Conservation (phyloP, 2,797 vertebrate genomes). For the Eulemur coronatus region DNA sequence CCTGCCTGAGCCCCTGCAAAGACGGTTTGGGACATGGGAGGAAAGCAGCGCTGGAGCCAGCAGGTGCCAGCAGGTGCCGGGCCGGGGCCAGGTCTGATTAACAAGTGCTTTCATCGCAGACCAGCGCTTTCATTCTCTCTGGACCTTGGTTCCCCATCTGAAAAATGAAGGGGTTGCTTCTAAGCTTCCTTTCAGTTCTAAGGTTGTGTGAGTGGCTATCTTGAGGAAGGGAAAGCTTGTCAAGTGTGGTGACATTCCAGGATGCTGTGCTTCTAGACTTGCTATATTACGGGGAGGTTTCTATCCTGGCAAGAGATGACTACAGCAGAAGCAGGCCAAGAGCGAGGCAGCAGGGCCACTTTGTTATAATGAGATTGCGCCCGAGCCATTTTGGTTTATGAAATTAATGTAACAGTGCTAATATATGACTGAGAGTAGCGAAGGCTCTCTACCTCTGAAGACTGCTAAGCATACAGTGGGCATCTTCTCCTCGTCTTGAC, state of each 20-base stretch:
- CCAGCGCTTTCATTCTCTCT: background rate
- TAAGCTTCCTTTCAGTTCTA: background rate
- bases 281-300: conserved; percentile 30
- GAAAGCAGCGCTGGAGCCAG: fast-evolving
- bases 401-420: conserved; percentile 59
- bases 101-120: background rate
- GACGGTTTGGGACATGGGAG: fast-evolving
- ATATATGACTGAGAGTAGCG: conserved; percentile 4
- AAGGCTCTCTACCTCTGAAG: background rate
- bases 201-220: background rate
- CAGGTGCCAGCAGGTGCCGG: background rate
- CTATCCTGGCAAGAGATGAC: conserved; percentile 56
- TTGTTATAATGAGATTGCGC: conserved; percentile 65
- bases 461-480: background rate
- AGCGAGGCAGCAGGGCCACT: conserved; percentile 45
- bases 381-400: conserved; percentile 65
- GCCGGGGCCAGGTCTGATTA: background rate
- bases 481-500: background rate
- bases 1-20: background rate
- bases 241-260: background rate
- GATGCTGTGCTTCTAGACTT: background rate
- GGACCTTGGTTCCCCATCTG: background rate
- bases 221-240: background rate
- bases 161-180: background rate
- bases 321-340: conserved; percentile 29